Percentiles rank a stretch among this genome's conserved stretches.
Evolutionary conservation across 2,888 invertebrate genomes (phyloP).

Genomic region (Cheilosia soror): DNA sequence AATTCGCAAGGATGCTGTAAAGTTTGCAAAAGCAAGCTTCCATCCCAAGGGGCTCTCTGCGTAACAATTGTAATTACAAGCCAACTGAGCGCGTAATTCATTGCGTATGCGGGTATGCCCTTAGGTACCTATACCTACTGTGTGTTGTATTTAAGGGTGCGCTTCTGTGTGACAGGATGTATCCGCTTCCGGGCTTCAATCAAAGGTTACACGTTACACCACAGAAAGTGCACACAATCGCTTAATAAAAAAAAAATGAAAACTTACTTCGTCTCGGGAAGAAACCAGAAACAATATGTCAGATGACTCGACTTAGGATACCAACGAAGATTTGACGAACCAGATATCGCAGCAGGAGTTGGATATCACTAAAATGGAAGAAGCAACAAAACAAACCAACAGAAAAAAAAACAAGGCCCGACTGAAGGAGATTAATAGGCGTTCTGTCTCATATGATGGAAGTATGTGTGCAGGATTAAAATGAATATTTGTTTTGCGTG

Average conservation of each 20-base stretch:
- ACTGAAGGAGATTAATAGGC: slow-evolving; percentile 79
- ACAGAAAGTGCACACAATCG: slow-evolving; percentile 6
- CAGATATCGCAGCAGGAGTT: slow-evolving; percentile 51
- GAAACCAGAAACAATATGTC: slow-evolving; percentile 21
- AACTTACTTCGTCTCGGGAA: not conserved
- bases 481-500: slow-evolving; percentile 75
- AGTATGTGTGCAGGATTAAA: slow-evolving; percentile 71
- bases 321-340: slow-evolving; percentile 52
- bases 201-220: slow-evolving; percentile 5
- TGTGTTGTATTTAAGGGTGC: slow-evolving; percentile 1
- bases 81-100: slow-evolving; percentile 67
- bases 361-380: slow-evolving; percentile 18
- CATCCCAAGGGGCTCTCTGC: slow-evolving; percentile 34
- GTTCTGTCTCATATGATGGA: slow-evolving; percentile 76
- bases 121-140: slow-evolving; percentile 14
- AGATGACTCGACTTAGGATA: slow-evolving; percentile 18
- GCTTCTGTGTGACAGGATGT: slow-evolving; percentile 29
- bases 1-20: slow-evolving; percentile 3
- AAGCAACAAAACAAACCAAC: slow-evolving; percentile 38
- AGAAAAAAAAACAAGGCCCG: slow-evolving; percentile 34
- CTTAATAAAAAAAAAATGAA: slow-evolving; percentile 42
- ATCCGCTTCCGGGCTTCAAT: slow-evolving; percentile 42
- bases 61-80: slow-evolving; percentile 60
- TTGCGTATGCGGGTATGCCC: slow-evolving; percentile 36
- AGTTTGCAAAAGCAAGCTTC: not conserved